A percentile compares a stretch with the other conserved stretches of the same genome.
Evolutionary conservation across 2,888 invertebrate genomes (phyloP).

Genomic region (Rotaria magnacalcarata): DNA sequence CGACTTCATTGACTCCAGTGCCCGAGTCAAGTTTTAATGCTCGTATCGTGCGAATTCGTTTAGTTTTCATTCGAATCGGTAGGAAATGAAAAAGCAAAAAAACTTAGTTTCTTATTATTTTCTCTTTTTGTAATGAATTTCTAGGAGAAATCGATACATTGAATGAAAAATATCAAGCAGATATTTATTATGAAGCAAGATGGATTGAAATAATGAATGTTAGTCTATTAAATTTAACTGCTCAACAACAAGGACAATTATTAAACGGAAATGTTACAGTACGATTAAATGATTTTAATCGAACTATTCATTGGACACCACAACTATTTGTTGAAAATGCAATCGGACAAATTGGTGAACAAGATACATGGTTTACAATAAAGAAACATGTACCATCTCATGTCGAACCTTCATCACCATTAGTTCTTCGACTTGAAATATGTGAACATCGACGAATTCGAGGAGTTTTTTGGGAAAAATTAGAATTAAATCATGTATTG

Average conservation of each 20-base stretch:
- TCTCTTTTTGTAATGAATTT: too few relatives aligned
- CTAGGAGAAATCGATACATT: constrained; percentile 41
- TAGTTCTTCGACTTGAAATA: neutral
- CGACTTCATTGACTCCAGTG: neutral
- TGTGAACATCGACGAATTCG: neutral
- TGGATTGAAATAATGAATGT: neutral
- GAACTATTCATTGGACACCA: constrained; percentile 30
- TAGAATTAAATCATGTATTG: constrained; percentile 39
- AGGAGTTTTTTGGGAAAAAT: constrained; percentile 44
- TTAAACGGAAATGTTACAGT: constrained; percentile 8
- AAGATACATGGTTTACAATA: constrained; percentile 18
- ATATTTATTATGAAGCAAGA: constrained; percentile 37
- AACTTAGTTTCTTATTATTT: too few relatives aligned
- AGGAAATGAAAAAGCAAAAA: neutral
- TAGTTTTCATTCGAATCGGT: constrained; percentile 26
- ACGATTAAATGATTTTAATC: neutral
- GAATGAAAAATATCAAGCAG: constrained; percentile 46
- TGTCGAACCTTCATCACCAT: neutral
- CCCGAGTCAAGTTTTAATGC: neutral
- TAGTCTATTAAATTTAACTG: neutral
- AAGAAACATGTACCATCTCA: neutral
- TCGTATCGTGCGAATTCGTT: neutral
- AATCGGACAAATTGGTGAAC: constrained; percentile 16
- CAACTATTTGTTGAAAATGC: constrained; percentile 43
- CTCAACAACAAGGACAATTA: neutral